Percentiles rank a stretch among this genome's conserved stretches.
Conservation (phyloP, 2,888 invertebrate genomes). For the Oscheius sp. region DNA sequence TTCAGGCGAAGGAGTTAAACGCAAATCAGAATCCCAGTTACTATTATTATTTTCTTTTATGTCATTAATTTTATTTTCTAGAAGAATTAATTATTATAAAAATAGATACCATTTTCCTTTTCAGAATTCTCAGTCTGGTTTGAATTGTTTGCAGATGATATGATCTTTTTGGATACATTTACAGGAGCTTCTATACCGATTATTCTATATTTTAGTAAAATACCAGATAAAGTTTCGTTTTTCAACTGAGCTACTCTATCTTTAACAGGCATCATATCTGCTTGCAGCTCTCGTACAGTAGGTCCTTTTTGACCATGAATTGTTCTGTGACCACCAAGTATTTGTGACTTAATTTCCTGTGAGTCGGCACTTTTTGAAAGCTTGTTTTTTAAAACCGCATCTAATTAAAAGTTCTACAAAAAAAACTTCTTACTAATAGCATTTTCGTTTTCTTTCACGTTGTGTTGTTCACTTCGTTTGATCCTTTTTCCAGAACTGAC, state of each 20-base stretch:
- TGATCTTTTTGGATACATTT: too few species aligned
- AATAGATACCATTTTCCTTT: too few species aligned
- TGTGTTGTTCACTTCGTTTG: not conserved
- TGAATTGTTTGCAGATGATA: too few species aligned
- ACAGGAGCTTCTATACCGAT: too few species aligned
- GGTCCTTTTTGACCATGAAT: conserved; percentile 41
- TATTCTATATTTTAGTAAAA: too few species aligned
- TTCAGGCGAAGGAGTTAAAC: too few species aligned
- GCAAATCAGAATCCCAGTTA: too few species aligned
- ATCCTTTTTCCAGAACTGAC: not conserved
- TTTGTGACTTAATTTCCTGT: not conserved
- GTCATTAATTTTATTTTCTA: too few species aligned
- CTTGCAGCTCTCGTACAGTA: conserved; percentile 38
- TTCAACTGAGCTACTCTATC: conserved; percentile 35
- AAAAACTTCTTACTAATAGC: not conserved
- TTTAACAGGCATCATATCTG: conserved; percentile 41
- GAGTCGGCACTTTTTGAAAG: not conserved
- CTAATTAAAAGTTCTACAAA: not conserved
- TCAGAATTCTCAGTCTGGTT: too few species aligned
- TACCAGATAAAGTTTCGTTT: too few species aligned
- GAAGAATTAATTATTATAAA: too few species aligned
- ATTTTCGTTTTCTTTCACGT: not conserved
- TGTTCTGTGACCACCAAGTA: conserved; percentile 13
- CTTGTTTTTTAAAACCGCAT: not conserved
- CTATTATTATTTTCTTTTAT: too few species aligned